phyloP scores from a whole-genome alignment of 2,888 invertebrate genomes.

The Pseudoips prasinana region DNA sequence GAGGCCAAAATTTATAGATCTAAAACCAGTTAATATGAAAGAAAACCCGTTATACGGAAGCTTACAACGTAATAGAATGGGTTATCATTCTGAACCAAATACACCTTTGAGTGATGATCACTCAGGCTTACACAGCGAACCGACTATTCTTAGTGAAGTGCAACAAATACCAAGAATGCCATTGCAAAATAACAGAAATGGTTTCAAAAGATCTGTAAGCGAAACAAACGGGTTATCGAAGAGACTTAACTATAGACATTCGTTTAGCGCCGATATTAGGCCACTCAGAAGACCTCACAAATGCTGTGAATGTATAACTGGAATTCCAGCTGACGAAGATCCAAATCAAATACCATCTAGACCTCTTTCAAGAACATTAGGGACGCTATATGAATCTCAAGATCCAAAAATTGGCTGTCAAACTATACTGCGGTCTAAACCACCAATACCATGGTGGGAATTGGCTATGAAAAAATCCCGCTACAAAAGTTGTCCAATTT shows the following conservation, averaged over 20 bases:
- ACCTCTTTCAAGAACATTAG: slow-evolving; percentile 65
- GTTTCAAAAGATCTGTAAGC: slow-evolving; percentile 71
- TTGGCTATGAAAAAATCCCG: slow-evolving; percentile 90
- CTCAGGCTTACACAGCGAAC: slow-evolving; percentile 53
- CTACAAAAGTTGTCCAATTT: slow-evolving; percentile 91
- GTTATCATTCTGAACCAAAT: slow-evolving; percentile 77
- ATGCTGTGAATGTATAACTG: slow-evolving; percentile 77
- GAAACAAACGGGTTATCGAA: slow-evolving; percentile 75
- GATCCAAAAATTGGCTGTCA: slow-evolving; percentile 87
- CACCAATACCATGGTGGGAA: slow-evolving; percentile 94
- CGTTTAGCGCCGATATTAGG: slow-evolving; percentile 71
- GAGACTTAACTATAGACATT: slow-evolving; percentile 74
- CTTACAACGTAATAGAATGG: slow-evolving; percentile 68
- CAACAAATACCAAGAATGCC: slow-evolving; percentile 74
- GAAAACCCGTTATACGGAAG: slow-evolving; percentile 67
- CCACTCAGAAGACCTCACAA: slow-evolving; percentile 70
- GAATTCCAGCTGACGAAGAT: slow-evolving; percentile 65
- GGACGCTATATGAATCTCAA: slow-evolving; percentile 76
- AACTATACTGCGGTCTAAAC: slow-evolving; percentile 84
- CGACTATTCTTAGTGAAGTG: slow-evolving; percentile 64
- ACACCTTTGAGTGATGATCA: slow-evolving; percentile 67
- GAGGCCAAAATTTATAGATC: slow-evolving; percentile 74
- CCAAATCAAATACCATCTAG: slow-evolving; percentile 51
- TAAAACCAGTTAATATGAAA: slow-evolving; percentile 52
- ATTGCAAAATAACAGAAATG: slow-evolving; percentile 69